phyloP scores from a whole-genome alignment of 2,888 invertebrate species.

The Tipula confusa region DNA sequence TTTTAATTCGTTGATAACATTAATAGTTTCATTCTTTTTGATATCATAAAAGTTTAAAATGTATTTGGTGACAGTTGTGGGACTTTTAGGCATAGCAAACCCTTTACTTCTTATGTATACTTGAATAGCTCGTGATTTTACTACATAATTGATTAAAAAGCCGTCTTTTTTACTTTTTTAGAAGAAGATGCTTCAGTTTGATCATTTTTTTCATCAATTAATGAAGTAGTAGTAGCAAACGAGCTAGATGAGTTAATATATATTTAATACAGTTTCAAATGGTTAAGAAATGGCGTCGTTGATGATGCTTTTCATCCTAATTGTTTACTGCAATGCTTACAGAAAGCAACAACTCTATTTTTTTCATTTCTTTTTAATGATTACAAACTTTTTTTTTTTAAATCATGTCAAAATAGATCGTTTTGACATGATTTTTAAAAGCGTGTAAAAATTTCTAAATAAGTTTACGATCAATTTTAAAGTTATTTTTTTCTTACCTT shows the following conservation, averaged over 20 bases:
- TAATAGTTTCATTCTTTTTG: background rate
- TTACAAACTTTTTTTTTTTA: too few species aligned
- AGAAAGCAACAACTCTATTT: background rate
- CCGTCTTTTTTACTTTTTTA: too few species aligned
- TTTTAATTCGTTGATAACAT: background rate
- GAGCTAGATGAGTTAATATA: background rate
- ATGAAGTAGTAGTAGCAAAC: background rate
- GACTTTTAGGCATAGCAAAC: slow-evolving; percentile 3
- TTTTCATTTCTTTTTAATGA: too few species aligned
- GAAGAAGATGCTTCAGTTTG: too few species aligned
- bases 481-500: too few species aligned
- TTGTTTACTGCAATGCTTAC: background rate
- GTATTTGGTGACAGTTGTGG: background rate
- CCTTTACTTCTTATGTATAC: background rate
- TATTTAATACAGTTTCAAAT: background rate
- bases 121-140: background rate
- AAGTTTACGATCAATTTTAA: too few species aligned
- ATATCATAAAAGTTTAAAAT: slow-evolving; percentile 14
- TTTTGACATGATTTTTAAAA: too few species aligned
- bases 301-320: background rate
- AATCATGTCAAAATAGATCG: too few species aligned
- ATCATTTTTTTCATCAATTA: background rate
- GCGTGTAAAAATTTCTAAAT: too few species aligned
- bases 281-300: background rate
- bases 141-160: background rate